Conservation (phyloP, 2,797 vertebrate species). For the Paguma larvata region DNA sequence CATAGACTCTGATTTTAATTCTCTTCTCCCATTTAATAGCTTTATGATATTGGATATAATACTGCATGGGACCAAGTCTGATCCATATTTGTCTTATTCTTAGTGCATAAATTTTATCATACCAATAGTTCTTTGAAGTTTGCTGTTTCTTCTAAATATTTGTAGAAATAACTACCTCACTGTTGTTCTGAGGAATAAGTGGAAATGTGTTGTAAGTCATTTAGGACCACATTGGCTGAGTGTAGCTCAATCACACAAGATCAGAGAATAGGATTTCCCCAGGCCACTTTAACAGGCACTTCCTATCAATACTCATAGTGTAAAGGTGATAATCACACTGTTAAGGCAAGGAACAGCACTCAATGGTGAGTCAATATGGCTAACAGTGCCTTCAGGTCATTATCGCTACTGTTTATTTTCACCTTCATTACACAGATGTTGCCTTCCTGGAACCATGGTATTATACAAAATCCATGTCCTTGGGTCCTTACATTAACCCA, state of each 20-base stretch:
- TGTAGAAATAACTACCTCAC: neutral
- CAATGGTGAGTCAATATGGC: neutral
- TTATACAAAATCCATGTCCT: neutral
- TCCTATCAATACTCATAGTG: neutral
- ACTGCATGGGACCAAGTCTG: no score
- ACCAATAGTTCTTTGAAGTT: neutral
- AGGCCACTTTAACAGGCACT: neutral
- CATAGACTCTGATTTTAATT: neutral
- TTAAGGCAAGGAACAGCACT: neutral
- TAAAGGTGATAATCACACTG: neutral
- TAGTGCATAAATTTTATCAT: neutral
- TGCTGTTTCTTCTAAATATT: neutral
- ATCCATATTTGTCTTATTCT: neutral
- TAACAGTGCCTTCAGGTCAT: neutral
- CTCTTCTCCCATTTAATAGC: neutral
- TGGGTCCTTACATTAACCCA: neutral
- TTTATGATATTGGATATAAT: neutral
- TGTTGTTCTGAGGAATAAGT: neutral
- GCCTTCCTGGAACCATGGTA: neutral
- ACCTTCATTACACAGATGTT: neutral
- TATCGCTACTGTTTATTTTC: neutral
- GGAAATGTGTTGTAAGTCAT: neutral
- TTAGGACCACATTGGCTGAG: neutral
- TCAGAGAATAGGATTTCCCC: neutral
- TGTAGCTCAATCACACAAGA: neutral